phyloP scores from a whole-genome alignment of 2,113 vertebrate genomes.

The Tretioscincus oriximinensis region DNA sequence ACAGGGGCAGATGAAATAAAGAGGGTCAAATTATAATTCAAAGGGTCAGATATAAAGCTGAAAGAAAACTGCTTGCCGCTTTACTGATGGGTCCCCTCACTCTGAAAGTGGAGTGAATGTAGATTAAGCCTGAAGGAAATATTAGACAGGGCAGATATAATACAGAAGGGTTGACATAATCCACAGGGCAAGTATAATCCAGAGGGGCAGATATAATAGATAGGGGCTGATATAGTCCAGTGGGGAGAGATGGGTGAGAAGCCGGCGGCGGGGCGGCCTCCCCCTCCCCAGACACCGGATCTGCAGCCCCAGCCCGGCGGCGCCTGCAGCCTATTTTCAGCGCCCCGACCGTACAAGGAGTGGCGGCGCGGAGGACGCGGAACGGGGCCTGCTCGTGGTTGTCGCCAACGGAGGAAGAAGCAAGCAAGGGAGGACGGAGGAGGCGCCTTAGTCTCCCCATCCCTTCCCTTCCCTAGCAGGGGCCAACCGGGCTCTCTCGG shows the following conservation, averaged over 20 bases:
- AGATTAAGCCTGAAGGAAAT: not conserved
- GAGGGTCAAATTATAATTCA: no score
- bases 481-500: no score
- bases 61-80: no score
- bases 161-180: not conserved
- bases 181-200: not conserved
- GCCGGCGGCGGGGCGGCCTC: not conserved
- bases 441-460: not conserved
- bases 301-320: slow-evolving; percentile 16
- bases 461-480: no score
- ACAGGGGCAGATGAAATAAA: no score
- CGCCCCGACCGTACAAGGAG: slow-evolving; percentile 30
- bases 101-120: no score
- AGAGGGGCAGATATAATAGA: not conserved
- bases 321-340: slow-evolving; percentile 25
- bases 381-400: not conserved
- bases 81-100: no score
- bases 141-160: not conserved
- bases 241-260: not conserved
- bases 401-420: not conserved
- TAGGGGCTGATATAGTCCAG: not conserved
- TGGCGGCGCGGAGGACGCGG: not conserved
- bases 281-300: slow-evolving; percentile 13
- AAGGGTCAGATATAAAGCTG: no score
- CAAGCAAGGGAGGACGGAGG: not conserved